Evolutionary conservation across 1,140 invertebrate species (phyloP).

Genomic region (Drosophila bipectinata): DNA sequence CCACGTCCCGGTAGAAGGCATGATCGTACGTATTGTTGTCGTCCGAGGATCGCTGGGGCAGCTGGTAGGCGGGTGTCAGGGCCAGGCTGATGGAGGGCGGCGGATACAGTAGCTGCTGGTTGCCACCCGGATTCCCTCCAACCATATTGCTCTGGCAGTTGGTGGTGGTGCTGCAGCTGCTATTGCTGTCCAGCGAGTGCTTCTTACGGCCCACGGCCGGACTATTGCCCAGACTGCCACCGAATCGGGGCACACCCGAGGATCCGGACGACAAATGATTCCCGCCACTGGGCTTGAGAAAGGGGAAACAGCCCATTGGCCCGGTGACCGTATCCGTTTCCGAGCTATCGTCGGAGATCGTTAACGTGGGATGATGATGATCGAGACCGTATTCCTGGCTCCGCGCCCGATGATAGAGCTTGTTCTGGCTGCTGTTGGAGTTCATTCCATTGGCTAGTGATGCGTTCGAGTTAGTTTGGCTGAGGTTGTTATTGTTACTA

Average conservation of each 20-base stretch:
- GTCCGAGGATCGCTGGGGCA: conserved; percentile 24
- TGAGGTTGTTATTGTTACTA: conserved; percentile 41
- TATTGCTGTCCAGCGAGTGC: conserved; percentile 69
- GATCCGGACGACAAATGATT: conserved; percentile 2
- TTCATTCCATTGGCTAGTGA: conserved; percentile 24
- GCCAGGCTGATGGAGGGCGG: conserved; percentile 6
- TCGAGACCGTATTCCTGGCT: conserved; percentile 66
- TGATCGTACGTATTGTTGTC: conserved; percentile 82
- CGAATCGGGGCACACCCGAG: conserved; percentile 24
- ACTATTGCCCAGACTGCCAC: conserved; percentile 77
- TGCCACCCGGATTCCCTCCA: background rate
- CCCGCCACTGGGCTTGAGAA: conserved; percentile 33
- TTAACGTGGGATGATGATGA: conserved; percentile 20
- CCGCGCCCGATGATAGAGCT: conserved; percentile 57
- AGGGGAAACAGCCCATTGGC: conserved; percentile 69
- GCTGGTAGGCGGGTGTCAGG: background rate
- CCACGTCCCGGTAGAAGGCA: conserved; percentile 73
- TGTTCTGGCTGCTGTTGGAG: conserved; percentile 36
- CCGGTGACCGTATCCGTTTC: conserved; percentile 62
- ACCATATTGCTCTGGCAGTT: background rate
- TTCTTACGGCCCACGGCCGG: conserved; percentile 76
- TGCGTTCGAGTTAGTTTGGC: conserved; percentile 54
- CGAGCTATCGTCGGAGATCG: conserved; percentile 55
- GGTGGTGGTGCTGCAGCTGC: conserved; percentile 9
- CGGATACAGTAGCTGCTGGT: conserved; percentile 3